Evolutionary conservation across 1,140 invertebrate genomes (phyloP).

Genomic region (Grapholita molesta): DNA sequence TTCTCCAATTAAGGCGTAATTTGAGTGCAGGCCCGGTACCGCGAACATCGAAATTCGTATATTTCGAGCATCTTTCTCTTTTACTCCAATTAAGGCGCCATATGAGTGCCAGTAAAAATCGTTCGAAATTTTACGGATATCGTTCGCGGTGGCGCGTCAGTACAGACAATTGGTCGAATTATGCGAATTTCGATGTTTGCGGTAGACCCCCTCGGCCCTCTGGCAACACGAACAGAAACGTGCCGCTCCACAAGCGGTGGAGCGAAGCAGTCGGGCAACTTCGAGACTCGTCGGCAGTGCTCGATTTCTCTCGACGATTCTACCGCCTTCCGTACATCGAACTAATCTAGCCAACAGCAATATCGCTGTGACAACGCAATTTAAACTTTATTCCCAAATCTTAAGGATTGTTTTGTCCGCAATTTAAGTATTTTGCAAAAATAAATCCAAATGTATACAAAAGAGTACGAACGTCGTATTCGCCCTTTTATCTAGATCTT

Average conservation of each 20-base stretch:
- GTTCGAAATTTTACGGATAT: too few relatives aligned
- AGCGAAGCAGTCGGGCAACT: background rate
- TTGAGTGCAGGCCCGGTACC: too few relatives aligned
- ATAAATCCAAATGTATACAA: background rate
- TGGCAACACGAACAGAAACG: background rate
- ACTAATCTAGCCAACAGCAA: background rate
- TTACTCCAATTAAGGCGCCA: too few relatives aligned
- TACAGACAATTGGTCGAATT: too few relatives aligned
- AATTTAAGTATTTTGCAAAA: background rate
- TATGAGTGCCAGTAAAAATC: too few relatives aligned
- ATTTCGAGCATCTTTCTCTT: too few relatives aligned
- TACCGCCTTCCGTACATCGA: background rate
- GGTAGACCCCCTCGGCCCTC: too few relatives aligned
- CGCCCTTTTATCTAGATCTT: background rate
- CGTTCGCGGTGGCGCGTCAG: too few relatives aligned
- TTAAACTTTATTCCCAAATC: background rate
- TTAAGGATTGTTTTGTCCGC: background rate
- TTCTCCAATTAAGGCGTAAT: too few relatives aligned
- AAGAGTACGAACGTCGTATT: background rate
- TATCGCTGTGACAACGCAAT: background rate
- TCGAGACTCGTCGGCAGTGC: background rate
- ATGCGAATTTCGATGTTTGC: too few relatives aligned
- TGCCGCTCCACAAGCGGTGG: background rate
- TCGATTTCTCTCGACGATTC: constrained; percentile 11
- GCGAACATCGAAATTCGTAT: too few relatives aligned